A percentile compares a stretch with the other conserved stretches of the same genome.
Evolutionary conservation across 1,140 invertebrate species (phyloP).

Genomic region (Cydia strobilella): DNA sequence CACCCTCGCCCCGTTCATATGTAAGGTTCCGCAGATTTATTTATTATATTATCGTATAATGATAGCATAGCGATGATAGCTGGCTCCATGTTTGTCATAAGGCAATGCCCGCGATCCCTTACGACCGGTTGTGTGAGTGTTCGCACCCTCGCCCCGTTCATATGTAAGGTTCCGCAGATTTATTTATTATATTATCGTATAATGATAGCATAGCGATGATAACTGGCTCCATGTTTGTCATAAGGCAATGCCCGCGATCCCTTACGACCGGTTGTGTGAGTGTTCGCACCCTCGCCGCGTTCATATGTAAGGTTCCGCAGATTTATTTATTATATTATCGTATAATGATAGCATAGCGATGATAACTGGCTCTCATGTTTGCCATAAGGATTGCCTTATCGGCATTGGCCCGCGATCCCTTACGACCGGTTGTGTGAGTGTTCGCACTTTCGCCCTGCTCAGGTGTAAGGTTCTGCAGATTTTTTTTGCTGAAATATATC

Average conservation of each 20-base stretch:
- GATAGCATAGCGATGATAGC: no score
- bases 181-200: not conserved
- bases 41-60: no score
- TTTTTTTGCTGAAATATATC: no score
- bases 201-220: not conserved
- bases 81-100: no score
- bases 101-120: constrained; percentile 18
- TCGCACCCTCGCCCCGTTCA: not conserved
- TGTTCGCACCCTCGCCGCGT: not conserved
- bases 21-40: no score
- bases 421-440: constrained; percentile 15
- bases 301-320: not conserved
- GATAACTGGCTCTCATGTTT: not conserved
- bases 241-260: not conserved
- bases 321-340: no score
- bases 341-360: no score
- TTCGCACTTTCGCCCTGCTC: not conserved
- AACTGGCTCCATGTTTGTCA: not conserved
- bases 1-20: no score
- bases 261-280: constrained; percentile 20
- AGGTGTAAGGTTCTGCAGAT: not conserved
- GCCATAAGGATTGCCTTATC: not conserved
- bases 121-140: constrained; percentile 11
- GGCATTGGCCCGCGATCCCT: constrained; percentile 6
- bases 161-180: not conserved